Evolutionary conservation across 2,888 invertebrate species (phyloP), one percentile per base, ranked within the genome.

Genomic region (Clostera curtula): DNA sequence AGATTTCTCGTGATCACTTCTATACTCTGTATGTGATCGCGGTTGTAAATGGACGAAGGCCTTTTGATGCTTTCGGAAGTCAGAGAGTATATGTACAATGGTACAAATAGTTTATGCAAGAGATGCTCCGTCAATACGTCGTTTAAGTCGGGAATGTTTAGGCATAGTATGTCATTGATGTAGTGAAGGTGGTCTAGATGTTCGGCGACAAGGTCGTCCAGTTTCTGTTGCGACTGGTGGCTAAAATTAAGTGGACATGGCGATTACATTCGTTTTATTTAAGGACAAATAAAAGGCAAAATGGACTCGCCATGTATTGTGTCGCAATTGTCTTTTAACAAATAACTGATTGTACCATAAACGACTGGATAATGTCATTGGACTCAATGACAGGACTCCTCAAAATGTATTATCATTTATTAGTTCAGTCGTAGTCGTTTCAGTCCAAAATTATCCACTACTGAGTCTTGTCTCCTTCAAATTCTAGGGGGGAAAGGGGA

Each of bases 121-220:
- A 98, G 85, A 75, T 98, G 97, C 66, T 97, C 96, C 0, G 96
- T 94, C 29, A 98, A 80, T 23, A 98, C 96, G 53, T 95, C 93
- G 73, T 98, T 98, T 28, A 98, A 85, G 58, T 95, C 94, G 26
- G 93, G 91, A 49, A 98, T 97, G 65, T 95, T 91, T 31, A 98
- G 86, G 57, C 94, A 91, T 10, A 99, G 87, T 50, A 98, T 98
- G 64, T 98, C 98, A 64, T 98, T 98, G 30, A 98, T 86, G 69
- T 98, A 98, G 75, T 98, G 98, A 7, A 98, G 86, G 68, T 98
- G 97, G 74, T 99, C 98, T 43, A 98, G 82, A 71, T 98, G 98
- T 74, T 98, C 98, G 0, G 97, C 98, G 2, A 98, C 97, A 40
- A 98, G 79, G 74, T 97, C 97, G 6, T 96, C 91, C 24, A 99